phyloP scores from a whole-genome alignment of 2,797 vertebrate genomes.

The Leucoraja ocellata region DNA sequence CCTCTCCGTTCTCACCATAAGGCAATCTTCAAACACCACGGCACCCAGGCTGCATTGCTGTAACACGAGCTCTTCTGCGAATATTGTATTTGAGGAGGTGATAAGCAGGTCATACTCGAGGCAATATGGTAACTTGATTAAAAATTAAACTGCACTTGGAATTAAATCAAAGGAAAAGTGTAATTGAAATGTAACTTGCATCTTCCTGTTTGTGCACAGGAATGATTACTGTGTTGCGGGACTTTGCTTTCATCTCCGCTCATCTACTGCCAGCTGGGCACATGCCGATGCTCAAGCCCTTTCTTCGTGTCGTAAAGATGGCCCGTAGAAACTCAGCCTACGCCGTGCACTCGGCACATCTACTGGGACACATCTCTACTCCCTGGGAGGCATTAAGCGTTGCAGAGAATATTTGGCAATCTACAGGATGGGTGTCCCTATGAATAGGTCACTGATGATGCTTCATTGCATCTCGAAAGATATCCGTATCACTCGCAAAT shows the following conservation, averaged over 20 bases:
- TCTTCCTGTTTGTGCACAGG: conserved; percentile 32
- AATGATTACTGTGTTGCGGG: conserved; percentile 8
- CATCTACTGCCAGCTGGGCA: conserved; percentile 11
- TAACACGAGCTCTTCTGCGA: conserved; percentile 22
- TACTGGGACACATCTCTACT: not conserved
- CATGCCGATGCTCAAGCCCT: conserved; percentile 16
- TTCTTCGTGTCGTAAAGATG: conserved; percentile 12
- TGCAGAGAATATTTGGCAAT: not conserved
- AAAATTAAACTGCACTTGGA: conserved; percentile 37
- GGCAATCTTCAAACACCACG: conserved; percentile 22
- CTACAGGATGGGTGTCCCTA: not conserved
- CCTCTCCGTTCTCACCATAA: conserved; percentile 2
- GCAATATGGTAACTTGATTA: conserved; percentile 38
- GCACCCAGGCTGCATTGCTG: not conserved
- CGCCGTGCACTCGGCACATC: not conserved
- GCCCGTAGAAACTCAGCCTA: not conserved
- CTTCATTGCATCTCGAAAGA: not conserved
- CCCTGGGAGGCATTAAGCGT: not conserved
- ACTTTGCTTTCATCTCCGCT: conserved; percentile 28
- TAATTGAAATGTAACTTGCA: conserved; percentile 37
- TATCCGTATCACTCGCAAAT: too few species aligned
- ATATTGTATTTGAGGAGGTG: conserved; percentile 23
- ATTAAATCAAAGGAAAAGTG: conserved; percentile 37
- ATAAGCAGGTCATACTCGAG: conserved; percentile 31
- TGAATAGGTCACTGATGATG: not conserved